Percentiles rank a stretch among this genome's conserved stretches.
phyloP scores from a whole-genome alignment of 2,888 invertebrate genomes.

The Philonicus albiceps region DNA sequence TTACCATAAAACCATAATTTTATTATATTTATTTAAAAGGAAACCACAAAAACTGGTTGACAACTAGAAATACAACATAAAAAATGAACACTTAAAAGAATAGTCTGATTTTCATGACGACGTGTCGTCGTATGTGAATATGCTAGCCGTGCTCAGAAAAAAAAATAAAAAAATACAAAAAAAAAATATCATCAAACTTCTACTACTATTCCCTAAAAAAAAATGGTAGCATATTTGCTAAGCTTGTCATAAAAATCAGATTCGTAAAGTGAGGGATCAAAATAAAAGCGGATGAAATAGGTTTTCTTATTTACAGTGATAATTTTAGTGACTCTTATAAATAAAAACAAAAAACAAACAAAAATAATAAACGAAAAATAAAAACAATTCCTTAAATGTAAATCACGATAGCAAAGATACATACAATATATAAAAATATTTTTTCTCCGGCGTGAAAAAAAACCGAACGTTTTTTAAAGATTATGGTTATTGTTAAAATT shows the following conservation, averaged over 20 bases:
- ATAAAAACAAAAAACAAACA: background rate
- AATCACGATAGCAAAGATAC: constrained; percentile 34
- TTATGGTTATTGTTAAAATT: constrained; percentile 13
- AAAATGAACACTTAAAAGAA: background rate
- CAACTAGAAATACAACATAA: background rate
- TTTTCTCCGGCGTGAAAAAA: background rate
- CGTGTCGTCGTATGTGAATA: constrained; percentile 37
- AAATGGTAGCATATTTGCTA: constrained; percentile 33
- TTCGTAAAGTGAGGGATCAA: background rate
- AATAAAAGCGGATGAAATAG: background rate
- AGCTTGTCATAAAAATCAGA: constrained; percentile 23
- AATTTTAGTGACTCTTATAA: constrained; percentile 1
- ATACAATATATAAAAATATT: background rate
- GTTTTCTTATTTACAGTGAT: constrained; percentile 9
- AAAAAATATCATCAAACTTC: constrained; percentile 20
- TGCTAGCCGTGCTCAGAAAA: background rate
- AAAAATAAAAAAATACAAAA: background rate
- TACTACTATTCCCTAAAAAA: background rate
- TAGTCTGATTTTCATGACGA: constrained; percentile 13
- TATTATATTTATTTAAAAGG: background rate
- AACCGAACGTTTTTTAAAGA: background rate
- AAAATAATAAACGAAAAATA: background rate
- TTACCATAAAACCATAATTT: background rate
- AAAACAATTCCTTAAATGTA: constrained; percentile 2
- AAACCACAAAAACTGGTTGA: background rate